These are phyloP conservation scores for Epistrophe grossulariae DNA, from an alignment of 2,888 invertebrate species.

Conservation along the genomic window DNA sequence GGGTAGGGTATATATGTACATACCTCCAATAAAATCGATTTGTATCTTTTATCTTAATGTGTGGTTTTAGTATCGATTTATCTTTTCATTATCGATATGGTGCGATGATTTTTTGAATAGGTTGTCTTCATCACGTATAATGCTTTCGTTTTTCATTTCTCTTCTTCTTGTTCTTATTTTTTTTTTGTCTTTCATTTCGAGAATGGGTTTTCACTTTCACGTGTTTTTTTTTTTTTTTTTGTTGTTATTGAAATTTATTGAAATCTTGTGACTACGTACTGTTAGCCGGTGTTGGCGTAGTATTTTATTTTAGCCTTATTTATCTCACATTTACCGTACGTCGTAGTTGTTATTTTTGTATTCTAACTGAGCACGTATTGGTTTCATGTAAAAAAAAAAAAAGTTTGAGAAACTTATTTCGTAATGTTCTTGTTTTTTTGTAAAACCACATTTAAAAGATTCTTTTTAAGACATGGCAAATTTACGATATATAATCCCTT, in stretches of 20 bases:
- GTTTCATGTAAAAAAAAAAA: not conserved
- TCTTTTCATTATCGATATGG: slow-evolving; percentile 57
- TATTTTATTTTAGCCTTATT: not conserved
- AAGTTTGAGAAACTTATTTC: not conserved
- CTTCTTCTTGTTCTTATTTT: not conserved
- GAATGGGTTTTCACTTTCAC: slow-evolving; percentile 12
- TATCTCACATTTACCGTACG: not conserved
- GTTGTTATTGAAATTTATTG: too few relatives aligned
- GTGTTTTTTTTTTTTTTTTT: not conserved
- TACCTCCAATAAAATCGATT: slow-evolving; percentile 28
- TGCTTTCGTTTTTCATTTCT: not conserved
- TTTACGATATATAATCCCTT: too few relatives aligned
- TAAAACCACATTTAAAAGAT: too few relatives aligned
- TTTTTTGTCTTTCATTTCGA: not conserved
- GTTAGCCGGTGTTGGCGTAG: not conserved
- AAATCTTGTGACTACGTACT: not conserved
- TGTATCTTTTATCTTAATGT: slow-evolving; percentile 55
- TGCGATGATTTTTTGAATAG: slow-evolving; percentile 50
- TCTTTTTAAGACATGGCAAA: too few relatives aligned
- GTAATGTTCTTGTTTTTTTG: too few relatives aligned
- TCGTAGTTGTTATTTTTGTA: not conserved
- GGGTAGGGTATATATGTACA: not conserved
- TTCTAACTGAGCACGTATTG: not conserved
- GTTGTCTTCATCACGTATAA: slow-evolving; percentile 31
- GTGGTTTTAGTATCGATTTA: slow-evolving; percentile 51